Base-by-base conservation (phyloP, 2,113 vertebrate genomes). In the Nycticryphes semicollaris region DNA sequence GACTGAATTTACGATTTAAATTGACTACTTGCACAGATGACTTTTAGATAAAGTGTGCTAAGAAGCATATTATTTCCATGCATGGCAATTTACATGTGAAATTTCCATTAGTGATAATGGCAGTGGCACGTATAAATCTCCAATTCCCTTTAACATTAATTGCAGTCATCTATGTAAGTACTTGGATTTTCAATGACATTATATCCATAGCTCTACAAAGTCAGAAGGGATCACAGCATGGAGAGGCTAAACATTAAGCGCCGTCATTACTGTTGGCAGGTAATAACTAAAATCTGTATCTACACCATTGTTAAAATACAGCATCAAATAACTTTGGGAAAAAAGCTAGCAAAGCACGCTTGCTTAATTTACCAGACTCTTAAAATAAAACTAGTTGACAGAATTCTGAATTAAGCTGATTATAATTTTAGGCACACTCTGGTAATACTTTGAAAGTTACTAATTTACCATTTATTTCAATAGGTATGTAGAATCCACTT, bases 11-110 rank as follows among this genome's bases (percentile, higher is more conserved):
- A 83, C 31, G 31, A 91, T 80, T 94, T 91, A 92, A 94, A 92
- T 53, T 79, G 84, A 82, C 87, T 96, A 63, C 78, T 95, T 83
- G 53, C 63, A 70, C 74, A 94, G 91, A 96, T 90, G 62, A 93
- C 89, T 95, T 95, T 91, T 87, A 90, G 87, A 83, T 93, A 95
- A 94, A 87, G 62, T 4, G 3, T 72, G 25, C 81, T 67, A 94
- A 95, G 93, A 48, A 96, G 91, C 67, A 9, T 88, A 94, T 96
- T 96, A 96, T 96, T 96, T 94, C 75, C 79, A 95, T 77, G 79
- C 87, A 93, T 92, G 85, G 90, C 92, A 96, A 96, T 97, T 96
- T 97, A 90, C 96, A 96, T 91, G 79, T 86, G 90, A 96, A 96
- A 96, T 96, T 95, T 96, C 94, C 94, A 96, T 97, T 96, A 96